Evolutionary conservation across 2,888 invertebrate genomes (phyloP).

Genomic region (Hartigia nigra): DNA sequence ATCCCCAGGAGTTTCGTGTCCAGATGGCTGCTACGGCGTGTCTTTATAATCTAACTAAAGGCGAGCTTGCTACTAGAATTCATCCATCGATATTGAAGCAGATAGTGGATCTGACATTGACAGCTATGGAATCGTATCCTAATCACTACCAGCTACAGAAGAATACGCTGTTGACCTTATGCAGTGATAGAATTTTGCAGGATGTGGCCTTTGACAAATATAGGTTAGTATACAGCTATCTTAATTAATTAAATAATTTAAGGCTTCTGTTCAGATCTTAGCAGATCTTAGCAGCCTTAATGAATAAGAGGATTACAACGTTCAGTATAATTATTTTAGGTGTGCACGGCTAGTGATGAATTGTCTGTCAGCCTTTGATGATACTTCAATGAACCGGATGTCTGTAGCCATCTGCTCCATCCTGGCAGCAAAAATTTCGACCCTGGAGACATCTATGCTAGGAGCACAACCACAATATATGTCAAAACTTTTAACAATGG

Average conservation of each 20-base stretch:
- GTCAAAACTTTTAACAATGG: slow-evolving; percentile 75
- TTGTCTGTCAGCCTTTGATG: slow-evolving; percentile 76
- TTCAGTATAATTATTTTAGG: slow-evolving; percentile 53
- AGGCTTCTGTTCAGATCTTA: too few relatives aligned
- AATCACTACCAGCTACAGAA: slow-evolving; percentile 78
- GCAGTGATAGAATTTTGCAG: slow-evolving; percentile 81
- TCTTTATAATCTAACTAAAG: slow-evolving; percentile 78
- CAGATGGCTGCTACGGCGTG: slow-evolving; percentile 83
- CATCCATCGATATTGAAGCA: slow-evolving; percentile 73
- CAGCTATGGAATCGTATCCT: slow-evolving; percentile 77
- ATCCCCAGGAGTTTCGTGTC: slow-evolving; percentile 71
- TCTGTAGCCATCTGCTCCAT: slow-evolving; percentile 85
- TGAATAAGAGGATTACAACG: slow-evolving; percentile 3
- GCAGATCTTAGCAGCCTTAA: too few relatives aligned
- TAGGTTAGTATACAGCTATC: slow-evolving; percentile 43
- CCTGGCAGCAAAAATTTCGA: slow-evolving; percentile 73
- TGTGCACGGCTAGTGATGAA: slow-evolving; percentile 80
- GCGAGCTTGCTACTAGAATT: slow-evolving; percentile 72
- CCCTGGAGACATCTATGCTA: slow-evolving; percentile 75
- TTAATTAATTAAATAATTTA: not conserved
- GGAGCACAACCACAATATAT: slow-evolving; percentile 77
- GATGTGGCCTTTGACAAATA: slow-evolving; percentile 76
- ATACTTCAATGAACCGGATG: slow-evolving; percentile 79
- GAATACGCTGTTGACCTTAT: slow-evolving; percentile 78
- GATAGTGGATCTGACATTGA: slow-evolving; percentile 74